Conservation (phyloP, 2,888 invertebrate genomes). For the Selenia dentaria region DNA sequence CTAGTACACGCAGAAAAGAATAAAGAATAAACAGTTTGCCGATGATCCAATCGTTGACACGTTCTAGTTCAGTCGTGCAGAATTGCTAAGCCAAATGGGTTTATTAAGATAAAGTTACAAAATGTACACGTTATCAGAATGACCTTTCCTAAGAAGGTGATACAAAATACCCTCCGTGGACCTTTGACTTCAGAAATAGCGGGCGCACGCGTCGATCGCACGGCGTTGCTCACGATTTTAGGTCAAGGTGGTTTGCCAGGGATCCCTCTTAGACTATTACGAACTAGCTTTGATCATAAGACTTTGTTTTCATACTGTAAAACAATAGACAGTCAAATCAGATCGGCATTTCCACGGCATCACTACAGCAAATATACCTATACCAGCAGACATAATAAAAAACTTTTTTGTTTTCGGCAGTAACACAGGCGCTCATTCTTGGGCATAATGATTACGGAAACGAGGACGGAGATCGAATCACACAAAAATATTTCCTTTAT, state of each 20-base stretch:
- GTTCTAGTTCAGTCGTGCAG: constrained; percentile 5
- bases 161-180: constrained; percentile 42
- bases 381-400: too few relatives aligned
- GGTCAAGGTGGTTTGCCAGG: constrained; percentile 74
- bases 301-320: not conserved
- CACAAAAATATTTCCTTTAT: too few relatives aligned
- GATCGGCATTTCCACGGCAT: too few relatives aligned
- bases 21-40: too few relatives aligned
- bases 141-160: constrained; percentile 31
- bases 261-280: constrained; percentile 64
- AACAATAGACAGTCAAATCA: too few relatives aligned
- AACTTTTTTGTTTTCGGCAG: too few relatives aligned
- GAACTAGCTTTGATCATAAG: constrained; percentile 40
- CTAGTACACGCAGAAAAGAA: too few relatives aligned
- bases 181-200: constrained; percentile 48
- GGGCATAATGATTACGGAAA: too few relatives aligned
- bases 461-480: too few relatives aligned
- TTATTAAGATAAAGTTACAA: constrained; percentile 8
- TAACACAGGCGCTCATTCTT: too few relatives aligned
- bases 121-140: constrained; percentile 25
- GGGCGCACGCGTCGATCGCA: constrained; percentile 53
- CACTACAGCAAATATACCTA: too few relatives aligned
- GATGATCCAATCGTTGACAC: constrained; percentile 3
- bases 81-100: constrained; percentile 1
- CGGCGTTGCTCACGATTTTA: constrained; percentile 62